Percentiles rank a stretch among this genome's conserved stretches.
phyloP scores from a whole-genome alignment of 2,888 invertebrate species.

The Leptopilina myrica region DNA sequence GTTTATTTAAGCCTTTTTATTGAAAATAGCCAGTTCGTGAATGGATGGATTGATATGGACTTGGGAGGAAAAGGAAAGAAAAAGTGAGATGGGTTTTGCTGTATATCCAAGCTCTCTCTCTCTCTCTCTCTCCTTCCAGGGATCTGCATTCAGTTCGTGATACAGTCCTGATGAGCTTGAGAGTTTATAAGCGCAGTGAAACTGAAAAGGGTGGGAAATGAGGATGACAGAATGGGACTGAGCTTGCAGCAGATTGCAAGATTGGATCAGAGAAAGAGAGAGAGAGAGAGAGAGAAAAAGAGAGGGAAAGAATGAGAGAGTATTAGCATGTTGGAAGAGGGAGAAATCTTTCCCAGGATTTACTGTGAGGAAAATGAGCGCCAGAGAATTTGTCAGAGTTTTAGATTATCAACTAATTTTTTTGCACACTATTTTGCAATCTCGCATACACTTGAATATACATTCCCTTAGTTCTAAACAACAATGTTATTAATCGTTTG shows the following conservation, averaged over 20 bases:
- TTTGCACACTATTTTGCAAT: slow-evolving; percentile 28
- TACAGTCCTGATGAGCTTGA: slow-evolving; percentile 33
- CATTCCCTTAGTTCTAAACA: slow-evolving; percentile 23
- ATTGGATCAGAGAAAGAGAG: slow-evolving; percentile 10
- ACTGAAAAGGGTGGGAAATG: slow-evolving; percentile 28
- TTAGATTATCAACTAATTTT: slow-evolving; percentile 24
- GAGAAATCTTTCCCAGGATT: background rate
- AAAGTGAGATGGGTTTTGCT: slow-evolving; percentile 17
- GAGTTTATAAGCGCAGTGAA: slow-evolving; percentile 33
- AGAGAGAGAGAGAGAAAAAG: too few relatives aligned
- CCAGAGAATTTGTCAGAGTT: slow-evolving; percentile 30
- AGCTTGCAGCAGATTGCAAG: slow-evolving; percentile 20
- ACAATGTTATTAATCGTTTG: slow-evolving; percentile 36
- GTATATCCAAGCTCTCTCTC: slow-evolving; percentile 1
- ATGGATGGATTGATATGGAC: slow-evolving; percentile 8
- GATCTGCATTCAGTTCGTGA: slow-evolving; percentile 19
- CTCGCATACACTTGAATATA: slow-evolving; percentile 23
- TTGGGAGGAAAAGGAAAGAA: slow-evolving; percentile 6
- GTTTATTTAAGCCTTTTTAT: slow-evolving; percentile 17
- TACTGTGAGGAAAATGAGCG: slow-evolving; percentile 12
- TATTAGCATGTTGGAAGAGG: too few relatives aligned
- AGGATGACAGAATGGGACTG: slow-evolving; percentile 31
- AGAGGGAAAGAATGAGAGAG: too few relatives aligned
- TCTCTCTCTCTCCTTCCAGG: background rate
- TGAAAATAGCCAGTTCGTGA: slow-evolving; percentile 2